phyloP scores from a whole-genome alignment of 1,140 invertebrate species.

The Hylyphantes graminicola region DNA sequence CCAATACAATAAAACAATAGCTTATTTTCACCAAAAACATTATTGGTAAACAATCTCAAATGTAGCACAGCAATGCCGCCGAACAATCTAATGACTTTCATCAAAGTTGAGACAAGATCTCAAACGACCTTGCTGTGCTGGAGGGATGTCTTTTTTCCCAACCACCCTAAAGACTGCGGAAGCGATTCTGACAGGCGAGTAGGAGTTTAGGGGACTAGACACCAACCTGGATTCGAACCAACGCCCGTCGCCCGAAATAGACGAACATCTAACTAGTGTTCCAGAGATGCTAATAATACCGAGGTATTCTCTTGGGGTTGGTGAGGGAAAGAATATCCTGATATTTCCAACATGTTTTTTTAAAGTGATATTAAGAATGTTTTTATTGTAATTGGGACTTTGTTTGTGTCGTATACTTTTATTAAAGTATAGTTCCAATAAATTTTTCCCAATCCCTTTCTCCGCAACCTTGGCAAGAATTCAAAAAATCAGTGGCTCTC shows the following conservation, averaged over 20 bases:
- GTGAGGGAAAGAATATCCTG: too few relatives aligned
- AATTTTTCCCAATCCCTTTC: too few relatives aligned
- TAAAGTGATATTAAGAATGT: too few relatives aligned
- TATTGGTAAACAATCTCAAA: too few relatives aligned
- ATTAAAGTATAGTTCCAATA: too few relatives aligned
- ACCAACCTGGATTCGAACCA: constrained; percentile 50
- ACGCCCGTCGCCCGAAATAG: constrained; percentile 6
- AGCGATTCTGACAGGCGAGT: constrained; percentile 20
- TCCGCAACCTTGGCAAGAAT: too few relatives aligned
- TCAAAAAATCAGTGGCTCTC: too few relatives aligned
- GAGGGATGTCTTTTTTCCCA: neutral
- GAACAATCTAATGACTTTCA: neutral
- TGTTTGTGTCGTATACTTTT: too few relatives aligned
- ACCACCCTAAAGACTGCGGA: constrained; percentile 41
- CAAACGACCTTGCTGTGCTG: constrained; percentile 6
- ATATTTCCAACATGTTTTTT: too few relatives aligned
- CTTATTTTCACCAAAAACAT: neutral
- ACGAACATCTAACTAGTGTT: constrained; percentile 5
- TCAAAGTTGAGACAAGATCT: neutral
- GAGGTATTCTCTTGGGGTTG: constrained; percentile 14
- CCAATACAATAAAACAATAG: neutral
- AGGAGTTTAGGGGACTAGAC: constrained; percentile 43
- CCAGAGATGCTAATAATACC: constrained; percentile 4
- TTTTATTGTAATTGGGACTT: too few relatives aligned
- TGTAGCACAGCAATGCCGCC: neutral